Percentiles rank a stretch among this genome's conserved stretches.
Evolutionary conservation across 2,797 vertebrate genomes (phyloP).

Genomic region (Helostoma temminkii): DNA sequence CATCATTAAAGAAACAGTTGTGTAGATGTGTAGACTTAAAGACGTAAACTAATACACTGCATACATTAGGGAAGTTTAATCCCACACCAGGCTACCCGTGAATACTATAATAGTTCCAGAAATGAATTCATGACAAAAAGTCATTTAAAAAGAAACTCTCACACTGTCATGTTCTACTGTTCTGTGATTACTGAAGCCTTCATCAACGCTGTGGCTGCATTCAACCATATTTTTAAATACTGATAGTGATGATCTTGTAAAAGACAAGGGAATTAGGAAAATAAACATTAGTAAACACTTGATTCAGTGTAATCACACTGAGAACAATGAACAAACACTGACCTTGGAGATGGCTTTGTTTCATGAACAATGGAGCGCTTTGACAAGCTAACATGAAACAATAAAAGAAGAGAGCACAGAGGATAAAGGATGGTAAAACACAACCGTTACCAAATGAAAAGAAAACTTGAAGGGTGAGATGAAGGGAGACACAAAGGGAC

Average conservation of each 20-base stretch:
- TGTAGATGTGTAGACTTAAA: too few species aligned
- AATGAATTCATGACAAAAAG: too few species aligned
- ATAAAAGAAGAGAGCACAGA: conserved; percentile 18
- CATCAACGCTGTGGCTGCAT: not conserved
- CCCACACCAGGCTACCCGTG: too few species aligned
- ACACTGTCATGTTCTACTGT: too few species aligned
- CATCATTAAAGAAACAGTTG: too few species aligned
- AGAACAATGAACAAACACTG: not conserved
- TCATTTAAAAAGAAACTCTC: too few species aligned
- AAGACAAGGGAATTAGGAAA: not conserved
- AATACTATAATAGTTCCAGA: too few species aligned
- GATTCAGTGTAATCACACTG: not conserved
- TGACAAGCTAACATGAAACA: conserved; percentile 31
- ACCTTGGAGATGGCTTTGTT: conserved; percentile 8
- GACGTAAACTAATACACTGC: too few species aligned
- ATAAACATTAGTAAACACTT: not conserved
- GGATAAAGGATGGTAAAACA: conserved; percentile 7
- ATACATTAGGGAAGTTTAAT: too few species aligned
- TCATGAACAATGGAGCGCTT: conserved; percentile 21
- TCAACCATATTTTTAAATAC: not conserved
- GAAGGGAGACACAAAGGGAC: conserved; percentile 32
- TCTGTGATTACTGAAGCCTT: too few species aligned
- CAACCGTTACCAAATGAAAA: conserved; percentile 36
- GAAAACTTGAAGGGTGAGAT: conserved; percentile 11
- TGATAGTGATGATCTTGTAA: not conserved